Base-by-base conservation (phyloP, 2,888 invertebrate genomes). In the Mycogona germanica region DNA sequence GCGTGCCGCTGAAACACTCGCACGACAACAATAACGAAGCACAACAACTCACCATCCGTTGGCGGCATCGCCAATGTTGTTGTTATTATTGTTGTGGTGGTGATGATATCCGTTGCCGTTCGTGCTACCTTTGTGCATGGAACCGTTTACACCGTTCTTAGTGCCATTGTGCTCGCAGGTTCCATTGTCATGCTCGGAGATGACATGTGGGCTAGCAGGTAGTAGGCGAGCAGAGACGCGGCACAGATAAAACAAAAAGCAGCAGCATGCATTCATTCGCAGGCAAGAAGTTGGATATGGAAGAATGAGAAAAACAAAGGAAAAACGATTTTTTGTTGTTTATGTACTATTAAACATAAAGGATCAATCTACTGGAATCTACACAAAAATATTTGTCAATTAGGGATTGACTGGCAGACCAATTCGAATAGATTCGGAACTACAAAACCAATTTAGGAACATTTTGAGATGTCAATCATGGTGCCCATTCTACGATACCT, bases 11-110 rank as follows among this genome's bases (percentile, higher is more conserved):
- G n/a, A n/a, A n/a, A n/a, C n/a, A n/a, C n/a, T n/a, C n/a, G n/a
- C n/a, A n/a, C n/a, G n/a, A n/a, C n/a, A n/a, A n/a, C n/a, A n/a
- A n/a, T n/a, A n/a, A n/a, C n/a, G n/a, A n/a, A n/a, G 9, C 26
- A 47, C 21, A n/a, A 23, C 14, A 50, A 49, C 54, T 54, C 41
- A 54, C 54, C 54, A 35, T 38, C 48, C 48, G 37, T 48, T 48
- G 38, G 26, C 14, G 26, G 7, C n/a, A 45, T 42, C 19, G 29
- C n/a, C n/a, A n/a, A n/a, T n/a, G 40, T 30, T 25, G n/a, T 38
- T 46, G 35, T 56, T 57, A 29, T 37, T 46, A 25, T 23, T n/a
- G 21, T 50, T 40, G 40, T 50, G 37, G 50, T 25, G 38, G 40
- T 50, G 37, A 40, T 9, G 28, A 29, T 44, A 29, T 44, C 44